Evolutionary conservation across 2,797 vertebrate species (phyloP).

Genomic region (Anguilla marmorata): DNA sequence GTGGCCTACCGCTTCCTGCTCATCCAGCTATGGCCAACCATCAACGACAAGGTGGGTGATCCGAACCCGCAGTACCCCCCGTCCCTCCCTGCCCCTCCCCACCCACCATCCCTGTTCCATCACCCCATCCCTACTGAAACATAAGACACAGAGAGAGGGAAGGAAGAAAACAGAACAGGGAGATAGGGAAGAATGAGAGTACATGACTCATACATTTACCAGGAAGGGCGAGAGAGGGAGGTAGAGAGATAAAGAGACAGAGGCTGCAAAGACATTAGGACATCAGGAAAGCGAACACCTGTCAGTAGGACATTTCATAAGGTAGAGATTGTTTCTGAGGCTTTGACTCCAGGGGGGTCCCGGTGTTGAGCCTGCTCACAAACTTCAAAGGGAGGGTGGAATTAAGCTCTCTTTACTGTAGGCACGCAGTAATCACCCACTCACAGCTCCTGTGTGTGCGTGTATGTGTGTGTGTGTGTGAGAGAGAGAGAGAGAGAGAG

Average conservation of each 20-base stretch:
- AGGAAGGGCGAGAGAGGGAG: not conserved
- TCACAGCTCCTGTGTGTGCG: not conserved
- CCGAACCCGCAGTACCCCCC: not conserved
- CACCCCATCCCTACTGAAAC: not conserved
- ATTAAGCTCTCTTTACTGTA: not conserved
- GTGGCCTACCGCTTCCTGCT: slow-evolving; percentile 79
- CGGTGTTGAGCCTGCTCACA: not conserved
- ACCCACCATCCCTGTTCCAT: not conserved
- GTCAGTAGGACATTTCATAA: not conserved
- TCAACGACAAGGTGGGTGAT: slow-evolving; percentile 80
- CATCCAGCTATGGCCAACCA: slow-evolving; percentile 76
- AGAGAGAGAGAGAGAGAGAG: not conserved
- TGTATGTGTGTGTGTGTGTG: not conserved
- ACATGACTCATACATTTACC: not conserved
- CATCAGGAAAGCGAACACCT: not conserved
- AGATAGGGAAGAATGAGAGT: not conserved
- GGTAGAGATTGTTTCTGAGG: not conserved
- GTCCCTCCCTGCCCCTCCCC: not conserved
- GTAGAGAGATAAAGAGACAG: not conserved
- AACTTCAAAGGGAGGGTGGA: not conserved
- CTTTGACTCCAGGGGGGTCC: not conserved
- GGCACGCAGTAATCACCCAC: not conserved
- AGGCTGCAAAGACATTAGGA: not conserved
- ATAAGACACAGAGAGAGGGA: no score
- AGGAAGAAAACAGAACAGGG: no score